Evolutionary conservation across 1,140 invertebrate genomes (phyloP).

Genomic region (Eufriesea mexicana): DNA sequence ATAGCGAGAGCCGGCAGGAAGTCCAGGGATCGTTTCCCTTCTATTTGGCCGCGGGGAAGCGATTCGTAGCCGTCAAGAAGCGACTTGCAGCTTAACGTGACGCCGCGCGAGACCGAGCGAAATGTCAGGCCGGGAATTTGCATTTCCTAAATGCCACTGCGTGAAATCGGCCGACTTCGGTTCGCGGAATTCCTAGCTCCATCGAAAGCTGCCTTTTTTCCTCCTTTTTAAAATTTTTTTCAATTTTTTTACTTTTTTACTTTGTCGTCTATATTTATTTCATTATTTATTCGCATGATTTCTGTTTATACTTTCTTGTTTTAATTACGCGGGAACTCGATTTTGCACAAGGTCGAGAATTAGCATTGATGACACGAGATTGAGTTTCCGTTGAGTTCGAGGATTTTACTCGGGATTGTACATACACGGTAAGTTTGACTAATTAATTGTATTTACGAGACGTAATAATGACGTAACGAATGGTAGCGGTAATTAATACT

Average conservation of each 20-base stretch:
- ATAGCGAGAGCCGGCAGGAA: conserved; percentile 17
- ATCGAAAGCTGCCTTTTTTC: background rate
- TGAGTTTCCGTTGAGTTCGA: too few species aligned
- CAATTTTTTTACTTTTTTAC: background rate
- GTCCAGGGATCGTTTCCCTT: conserved; percentile 28
- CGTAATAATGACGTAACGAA: too few species aligned
- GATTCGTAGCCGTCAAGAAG: conserved; percentile 33
- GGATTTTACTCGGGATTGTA: too few species aligned
- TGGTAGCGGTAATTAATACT: too few species aligned
- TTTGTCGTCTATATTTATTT: background rate
- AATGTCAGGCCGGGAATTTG: conserved; percentile 47
- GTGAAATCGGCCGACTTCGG: conserved; percentile 28
- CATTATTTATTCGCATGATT: too few species aligned
- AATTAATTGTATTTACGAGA: too few species aligned
- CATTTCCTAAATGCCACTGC: conserved; percentile 50
- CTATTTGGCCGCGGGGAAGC: conserved; percentile 5
- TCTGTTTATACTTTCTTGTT: too few species aligned
- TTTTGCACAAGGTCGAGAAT: too few species aligned
- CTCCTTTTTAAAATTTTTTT: background rate
- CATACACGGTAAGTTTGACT: too few species aligned
- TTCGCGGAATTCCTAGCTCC: background rate
- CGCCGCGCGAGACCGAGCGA: conserved; percentile 32
- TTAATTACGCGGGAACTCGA: too few species aligned
- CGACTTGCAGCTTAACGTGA: conserved; percentile 29
- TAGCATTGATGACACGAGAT: too few species aligned